Base-by-base conservation (phyloP, 1,140 invertebrate genomes). In the Conus ventricosus region DNA sequence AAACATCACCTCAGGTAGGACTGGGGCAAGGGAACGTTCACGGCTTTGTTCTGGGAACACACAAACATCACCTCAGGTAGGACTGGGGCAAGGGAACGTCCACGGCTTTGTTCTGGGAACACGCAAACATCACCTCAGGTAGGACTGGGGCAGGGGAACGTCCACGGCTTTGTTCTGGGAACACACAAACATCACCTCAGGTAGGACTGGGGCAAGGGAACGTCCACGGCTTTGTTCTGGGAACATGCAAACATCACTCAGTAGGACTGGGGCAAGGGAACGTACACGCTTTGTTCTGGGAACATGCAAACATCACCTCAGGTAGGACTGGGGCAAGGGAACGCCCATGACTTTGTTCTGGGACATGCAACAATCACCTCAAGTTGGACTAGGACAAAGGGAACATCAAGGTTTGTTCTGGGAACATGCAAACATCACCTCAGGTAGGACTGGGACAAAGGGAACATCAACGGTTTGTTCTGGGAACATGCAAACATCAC, bases 301-400 rank as follows among this genome's bases (percentile, higher is more conserved):
- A 60, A 0, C 57, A 60, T 15, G 15, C 57, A 60, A 3, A 39
- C 1, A 60, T 15, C 57, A 11, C 15, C 53, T 88, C 89, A 80
- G 88, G 85, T 15, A 75, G 20, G 27, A 84, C n/a, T 27, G 88
- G 60, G 87, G 85, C 53, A 84, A 84, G 54, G 11, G n/a, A n/a
- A 83, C 63, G 6, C 78, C 23, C 25, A 76, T 3, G 10, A 51
- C 55, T 25, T 81, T 63, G 78, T 80, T 75, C 81, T 83, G 81
- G 5, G 5, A 27, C 8, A 51, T 7, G 15, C 39, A 39, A 8
- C 1, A 0, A 60, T 76, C 75, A 2, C 8, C 8, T n/a, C 75
- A 76, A 3, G 75, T 0, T 3, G 3, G 0, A 10, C 27, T 11
- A 5, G 23, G 8, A 27, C 8, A 23, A 25, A 17, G 8, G 6